Evolutionary conservation across 2,888 invertebrate genomes (phyloP), one percentile per base, ranked within the genome.

Genomic region (Epinotia nisella): DNA sequence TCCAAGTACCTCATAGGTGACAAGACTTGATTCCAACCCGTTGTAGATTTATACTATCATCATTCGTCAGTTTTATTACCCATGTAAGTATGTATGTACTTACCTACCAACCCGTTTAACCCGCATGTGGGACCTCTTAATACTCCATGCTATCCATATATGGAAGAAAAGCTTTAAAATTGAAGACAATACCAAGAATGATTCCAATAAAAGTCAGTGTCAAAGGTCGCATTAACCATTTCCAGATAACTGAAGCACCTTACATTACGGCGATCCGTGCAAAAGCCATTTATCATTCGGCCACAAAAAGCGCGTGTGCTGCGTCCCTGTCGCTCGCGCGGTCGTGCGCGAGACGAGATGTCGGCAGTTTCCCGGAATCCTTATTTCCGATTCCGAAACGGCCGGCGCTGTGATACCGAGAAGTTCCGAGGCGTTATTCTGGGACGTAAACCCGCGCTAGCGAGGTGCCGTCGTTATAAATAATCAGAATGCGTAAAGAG

Each of bases 381-480:
- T 88, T 89, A 89, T 92, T 91, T 92, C 92, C 92, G 92, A 92
- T 91, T 91, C 91, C 91, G 90, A 92, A 92, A 91, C 89, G 91
- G 90, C 83, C 87, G 85, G 81, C 84, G 85, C 86, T 78, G 81
- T 87, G 83, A 84, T 92, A 92, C 92, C 85, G 86, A 89, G 92
- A 92, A 92, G 87, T 90, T 86, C 87, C 86, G 80, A 80, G 82
- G 87, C 84, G 89, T 90, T 91, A 91, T 92, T 91, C 90, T 89
- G 91, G 90, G 90, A 88, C 90, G 65, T 66, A 66, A 66, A 66
- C 65, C 55, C 62, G 62, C 62, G 62, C 66, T 66, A 66, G 65
- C 66, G 53, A 53, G 58, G 21, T 29, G 58, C 84, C 79, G 83
- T 88, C 90, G 90, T 88, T 91, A 90, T 89, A 89, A 90, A 88